phyloP scores from a whole-genome alignment of 1,140 invertebrate genomes.

The Bombus terrestris region DNA sequence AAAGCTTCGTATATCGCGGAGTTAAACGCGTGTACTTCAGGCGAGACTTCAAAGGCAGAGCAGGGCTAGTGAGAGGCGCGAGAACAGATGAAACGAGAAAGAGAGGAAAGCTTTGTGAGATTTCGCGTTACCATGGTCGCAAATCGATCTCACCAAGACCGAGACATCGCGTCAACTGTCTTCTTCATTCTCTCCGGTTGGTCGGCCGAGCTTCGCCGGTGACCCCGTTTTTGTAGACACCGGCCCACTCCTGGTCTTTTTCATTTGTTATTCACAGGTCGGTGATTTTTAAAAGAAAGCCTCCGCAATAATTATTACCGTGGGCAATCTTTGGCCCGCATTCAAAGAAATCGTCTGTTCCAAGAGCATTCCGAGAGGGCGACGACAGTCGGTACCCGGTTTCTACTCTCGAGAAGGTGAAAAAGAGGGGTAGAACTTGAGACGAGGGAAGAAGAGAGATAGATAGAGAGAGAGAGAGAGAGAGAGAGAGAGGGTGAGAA shows the following conservation, averaged over 20 bases:
- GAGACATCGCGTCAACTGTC: slow-evolving; percentile 15
- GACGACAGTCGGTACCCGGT: slow-evolving; percentile 34
- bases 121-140: slow-evolving; percentile 33
- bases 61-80: neutral
- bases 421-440: slow-evolving; percentile 29
- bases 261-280: slow-evolving; percentile 68
- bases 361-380: slow-evolving; percentile 37
- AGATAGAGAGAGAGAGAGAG: neutral
- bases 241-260: slow-evolving; percentile 59
- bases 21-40: neutral
- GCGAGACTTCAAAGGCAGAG: slow-evolving; percentile 20
- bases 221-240: slow-evolving; percentile 43
- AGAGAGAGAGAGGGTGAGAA: neutral
- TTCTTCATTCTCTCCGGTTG: neutral
- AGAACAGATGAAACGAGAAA: neutral
- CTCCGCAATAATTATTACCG: slow-evolving; percentile 68
- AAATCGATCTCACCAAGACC: slow-evolving; percentile 38
- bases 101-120: slow-evolving; percentile 7
- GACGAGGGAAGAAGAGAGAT: neutral
- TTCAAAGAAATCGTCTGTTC: slow-evolving; percentile 63
- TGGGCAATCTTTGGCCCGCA: slow-evolving; percentile 67
- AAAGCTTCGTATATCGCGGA: neutral
- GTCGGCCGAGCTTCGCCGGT: slow-evolving; percentile 1
- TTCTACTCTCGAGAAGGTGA: slow-evolving; percentile 9
- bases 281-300: slow-evolving; percentile 67